These are phyloP conservation scores for Cetoscarus ocellatus DNA, from an alignment of 2,797 vertebrate species.

Conservation along the genomic window DNA sequence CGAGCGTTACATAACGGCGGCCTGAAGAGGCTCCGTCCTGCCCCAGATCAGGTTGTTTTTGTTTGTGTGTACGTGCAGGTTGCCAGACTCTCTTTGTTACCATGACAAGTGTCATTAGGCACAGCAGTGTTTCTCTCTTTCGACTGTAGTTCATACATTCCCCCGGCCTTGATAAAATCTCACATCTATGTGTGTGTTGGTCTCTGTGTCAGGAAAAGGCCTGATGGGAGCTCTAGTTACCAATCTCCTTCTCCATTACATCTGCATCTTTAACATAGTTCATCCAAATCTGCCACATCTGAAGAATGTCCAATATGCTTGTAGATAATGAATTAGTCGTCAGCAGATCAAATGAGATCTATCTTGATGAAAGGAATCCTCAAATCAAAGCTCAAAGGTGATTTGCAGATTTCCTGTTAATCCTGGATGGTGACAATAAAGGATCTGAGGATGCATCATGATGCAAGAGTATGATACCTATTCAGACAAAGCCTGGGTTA, in stretches of 20 bases:
- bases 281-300: slow-evolving; percentile 37
- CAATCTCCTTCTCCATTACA: not conserved
- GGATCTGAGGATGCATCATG: not conserved
- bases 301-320: slow-evolving; percentile 28
- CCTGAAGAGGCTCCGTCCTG: slow-evolving; percentile 49
- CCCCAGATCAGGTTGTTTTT: slow-evolving; percentile 55
- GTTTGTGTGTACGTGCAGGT: slow-evolving; percentile 76
- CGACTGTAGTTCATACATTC: slow-evolving; percentile 72
- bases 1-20: slow-evolving; percentile 49
- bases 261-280: slow-evolving; percentile 12
- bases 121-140: slow-evolving; percentile 61
- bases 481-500: too few relatives aligned
- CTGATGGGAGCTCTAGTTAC: slow-evolving; percentile 30
- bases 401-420: not conserved
- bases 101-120: slow-evolving; percentile 58
- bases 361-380: slow-evolving; percentile 16
- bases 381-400: slow-evolving; percentile 20
- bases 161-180: slow-evolving; percentile 73
- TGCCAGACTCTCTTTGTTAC: slow-evolving; percentile 55
- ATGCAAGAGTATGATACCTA: too few relatives aligned
- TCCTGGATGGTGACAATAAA: slow-evolving; percentile 33
- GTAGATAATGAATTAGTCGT: not conserved
- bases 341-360: not conserved
- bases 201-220: slow-evolving; percentile 26
- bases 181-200: slow-evolving; percentile 58